Evolutionary conservation across 1,140 invertebrate genomes (phyloP).

Genomic region (Hypothenemus hampei): DNA sequence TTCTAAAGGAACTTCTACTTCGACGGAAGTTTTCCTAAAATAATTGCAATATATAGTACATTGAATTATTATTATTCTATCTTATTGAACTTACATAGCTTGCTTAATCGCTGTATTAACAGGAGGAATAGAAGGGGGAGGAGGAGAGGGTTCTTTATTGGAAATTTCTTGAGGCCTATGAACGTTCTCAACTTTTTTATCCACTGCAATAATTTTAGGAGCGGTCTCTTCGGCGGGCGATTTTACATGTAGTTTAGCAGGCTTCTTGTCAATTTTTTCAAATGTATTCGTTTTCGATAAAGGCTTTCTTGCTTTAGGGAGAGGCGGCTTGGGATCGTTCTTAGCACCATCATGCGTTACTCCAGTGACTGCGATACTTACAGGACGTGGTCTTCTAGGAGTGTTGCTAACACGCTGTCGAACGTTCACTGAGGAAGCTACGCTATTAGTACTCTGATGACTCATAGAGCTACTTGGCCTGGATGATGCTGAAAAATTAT

Average conservation of each 20-base stretch:
- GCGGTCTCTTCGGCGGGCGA: slow-evolving; percentile 29
- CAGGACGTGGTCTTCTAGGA: slow-evolving; percentile 66
- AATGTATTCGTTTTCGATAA: slow-evolving; percentile 35
- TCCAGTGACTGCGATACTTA: slow-evolving; percentile 76
- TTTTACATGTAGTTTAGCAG: slow-evolving; percentile 36
- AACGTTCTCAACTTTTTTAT: slow-evolving; percentile 14
- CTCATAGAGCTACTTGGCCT: slow-evolving; percentile 77
- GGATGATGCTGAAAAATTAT: slow-evolving; percentile 53
- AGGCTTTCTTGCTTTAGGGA: slow-evolving; percentile 42
- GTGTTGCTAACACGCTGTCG: slow-evolving; percentile 55
- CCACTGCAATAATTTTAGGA: slow-evolving; percentile 15
- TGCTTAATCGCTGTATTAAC: slow-evolving; percentile 10
- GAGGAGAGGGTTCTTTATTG: slow-evolving; percentile 6
- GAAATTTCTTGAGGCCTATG: slow-evolving; percentile 17
- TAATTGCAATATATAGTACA: neutral
- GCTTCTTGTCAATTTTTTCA: slow-evolving; percentile 37
- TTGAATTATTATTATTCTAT: neutral
- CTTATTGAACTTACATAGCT: neutral
- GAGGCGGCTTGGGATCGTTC: slow-evolving; percentile 38
- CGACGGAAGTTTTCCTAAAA: slow-evolving; percentile 7
- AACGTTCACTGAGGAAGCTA: slow-evolving; percentile 48
- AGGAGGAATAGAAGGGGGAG: slow-evolving; percentile 4
- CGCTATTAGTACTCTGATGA: slow-evolving; percentile 58
- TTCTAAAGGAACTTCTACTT: neutral
- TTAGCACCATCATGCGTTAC: slow-evolving; percentile 52